Base-by-base conservation (phyloP, 2,888 invertebrate species). In the Phymatocera aterrima region DNA sequence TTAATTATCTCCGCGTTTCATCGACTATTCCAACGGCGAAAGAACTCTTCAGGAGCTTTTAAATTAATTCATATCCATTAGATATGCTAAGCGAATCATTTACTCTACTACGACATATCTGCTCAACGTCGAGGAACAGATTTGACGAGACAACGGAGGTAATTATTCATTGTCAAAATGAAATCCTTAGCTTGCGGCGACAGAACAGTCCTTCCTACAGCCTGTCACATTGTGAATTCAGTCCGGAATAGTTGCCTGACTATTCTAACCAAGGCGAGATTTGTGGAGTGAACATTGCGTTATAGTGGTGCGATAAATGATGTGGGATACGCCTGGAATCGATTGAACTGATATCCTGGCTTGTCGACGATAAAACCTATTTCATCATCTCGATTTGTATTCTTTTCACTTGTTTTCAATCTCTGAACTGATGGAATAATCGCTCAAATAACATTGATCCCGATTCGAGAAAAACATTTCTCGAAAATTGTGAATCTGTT, bases 381-480 rank as follows among this genome's bases (percentile, higher is more conserved):
- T n/a, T n/a, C n/a, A n/a, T n/a, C n/a, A n/a, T n/a, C n/a, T n/a
- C n/a, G n/a, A n/a, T n/a, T n/a, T n/a, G n/a, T 28, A 46, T 68
- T 28, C 43, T 46, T 68, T 18, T 46, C 4, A 28, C 46, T 18
- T 68, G 43, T 68, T 68, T 68, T 43, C 12, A 28, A 64, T 43
- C 24, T 15, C 21, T 46, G 43, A n/a, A n/a, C 43, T 68, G 5
- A 28, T n/a, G 6, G 43, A 68, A 68, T 43, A 68, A 68, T 68
- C 24, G 28, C 46, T 43, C 28, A 46, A 68, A 68, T 24, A 68
- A 46, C 46, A 68, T 68, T 46, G 43, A 28, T n/a, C n/a, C n/a
- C n/a, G n/a, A n/a, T 43, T 21, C 46, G 46, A 28, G 24, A 28
- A 68, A n/a, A 46, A 68, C 68, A 68, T 24, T 46, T 46, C 24